Conservation (phyloP, 2,113 vertebrate species). For the Verasper variegatus region DNA sequence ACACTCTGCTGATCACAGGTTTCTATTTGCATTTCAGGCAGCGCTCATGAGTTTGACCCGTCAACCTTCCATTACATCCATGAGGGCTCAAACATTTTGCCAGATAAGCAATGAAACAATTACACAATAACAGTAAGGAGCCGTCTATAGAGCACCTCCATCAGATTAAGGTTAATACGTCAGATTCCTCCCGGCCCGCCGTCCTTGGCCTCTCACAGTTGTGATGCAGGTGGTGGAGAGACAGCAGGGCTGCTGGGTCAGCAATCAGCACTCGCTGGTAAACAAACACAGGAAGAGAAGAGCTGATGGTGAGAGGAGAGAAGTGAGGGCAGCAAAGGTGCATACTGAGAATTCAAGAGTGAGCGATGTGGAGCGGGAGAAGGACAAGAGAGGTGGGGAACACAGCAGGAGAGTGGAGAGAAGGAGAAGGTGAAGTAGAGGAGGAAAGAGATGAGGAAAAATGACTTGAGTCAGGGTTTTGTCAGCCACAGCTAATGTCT, state of each 20-base stretch:
- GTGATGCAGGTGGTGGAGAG: constrained; percentile 43
- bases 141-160: constrained; percentile 43
- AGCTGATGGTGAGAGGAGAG: constrained; percentile 23
- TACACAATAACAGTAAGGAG: constrained; percentile 38
- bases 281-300: constrained; percentile 43
- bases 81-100: constrained; percentile 11
- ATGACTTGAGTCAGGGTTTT: constrained; percentile 38
- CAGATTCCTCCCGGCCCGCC: constrained; percentile 29
- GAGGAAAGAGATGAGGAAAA: neutral
- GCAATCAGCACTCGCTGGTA: constrained; percentile 44
- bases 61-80: constrained; percentile 16
- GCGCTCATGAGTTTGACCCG: constrained; percentile 45
- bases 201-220: constrained; percentile 48
- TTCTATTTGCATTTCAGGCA: constrained; percentile 49
- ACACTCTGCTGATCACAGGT: constrained; percentile 28
- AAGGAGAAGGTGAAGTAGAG: constrained; percentile 10
- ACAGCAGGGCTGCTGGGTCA: constrained; percentile 61
- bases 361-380: neutral
- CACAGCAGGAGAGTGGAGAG: constrained; percentile 2
- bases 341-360: constrained; percentile 36
- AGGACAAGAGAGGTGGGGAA: constrained; percentile 22
- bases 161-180: constrained; percentile 49
- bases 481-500: too few species aligned
- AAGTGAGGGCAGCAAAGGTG: constrained; percentile 8
- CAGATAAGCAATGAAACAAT: constrained; percentile 53